Percentiles rank a stretch among this genome's conserved stretches.
Evolutionary conservation across 2,888 invertebrate species (phyloP).

Genomic region (Alviniconcha strummeri): DNA sequence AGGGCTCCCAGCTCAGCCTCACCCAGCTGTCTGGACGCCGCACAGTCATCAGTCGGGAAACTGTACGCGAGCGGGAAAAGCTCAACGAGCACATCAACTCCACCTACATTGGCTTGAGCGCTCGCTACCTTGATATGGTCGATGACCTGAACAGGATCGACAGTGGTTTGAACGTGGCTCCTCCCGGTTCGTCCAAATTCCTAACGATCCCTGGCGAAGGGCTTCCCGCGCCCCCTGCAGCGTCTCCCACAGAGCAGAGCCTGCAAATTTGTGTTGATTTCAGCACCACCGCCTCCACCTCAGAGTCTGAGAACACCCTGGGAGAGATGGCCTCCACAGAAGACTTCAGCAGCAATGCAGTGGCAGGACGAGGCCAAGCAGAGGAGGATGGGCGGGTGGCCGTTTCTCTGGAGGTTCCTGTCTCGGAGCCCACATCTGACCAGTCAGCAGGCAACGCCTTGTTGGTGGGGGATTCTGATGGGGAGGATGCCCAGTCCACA

Average conservation of each 20-base stretch:
- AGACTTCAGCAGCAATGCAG: background rate
- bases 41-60: constrained; percentile 52
- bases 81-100: constrained; percentile 55
- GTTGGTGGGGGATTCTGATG: background rate
- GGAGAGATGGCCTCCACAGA: background rate
- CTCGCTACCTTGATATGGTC: constrained; percentile 55
- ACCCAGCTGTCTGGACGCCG: constrained; percentile 29
- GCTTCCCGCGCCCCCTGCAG: background rate
- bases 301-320: background rate
- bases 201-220: constrained; percentile 3
- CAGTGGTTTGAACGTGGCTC: constrained; percentile 38
- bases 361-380: background rate
- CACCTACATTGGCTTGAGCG: constrained; percentile 55
- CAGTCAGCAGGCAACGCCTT: background rate
- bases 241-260: background rate
- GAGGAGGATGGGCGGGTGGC: constrained; percentile 8
- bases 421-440: background rate
- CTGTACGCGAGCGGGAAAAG: constrained; percentile 56
- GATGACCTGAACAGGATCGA: constrained; percentile 56
- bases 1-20: constrained; percentile 25
- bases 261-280: background rate
- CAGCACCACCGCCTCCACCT: background rate
- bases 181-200: background rate
- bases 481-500: background rate
- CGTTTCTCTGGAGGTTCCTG: constrained; percentile 1